These are phyloP conservation scores for Cyanoramphus novaezelandiae DNA, from an alignment of 2,113 vertebrate genomes.

Conservation along the genomic window DNA sequence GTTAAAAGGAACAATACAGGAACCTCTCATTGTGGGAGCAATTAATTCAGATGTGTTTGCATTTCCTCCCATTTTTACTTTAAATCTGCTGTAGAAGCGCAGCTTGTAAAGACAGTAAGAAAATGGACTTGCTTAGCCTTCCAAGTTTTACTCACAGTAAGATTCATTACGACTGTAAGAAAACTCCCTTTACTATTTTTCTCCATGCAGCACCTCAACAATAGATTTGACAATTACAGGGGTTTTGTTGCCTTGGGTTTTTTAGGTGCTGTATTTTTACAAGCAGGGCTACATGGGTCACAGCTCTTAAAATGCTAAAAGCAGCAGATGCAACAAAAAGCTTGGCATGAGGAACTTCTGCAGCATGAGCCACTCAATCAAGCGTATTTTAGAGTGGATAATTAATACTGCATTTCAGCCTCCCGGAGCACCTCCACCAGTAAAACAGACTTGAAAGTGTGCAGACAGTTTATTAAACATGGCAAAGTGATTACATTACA, in stretches of 20 bases:
- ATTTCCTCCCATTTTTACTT: background rate
- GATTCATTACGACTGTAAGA: background rate
- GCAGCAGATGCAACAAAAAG: background rate
- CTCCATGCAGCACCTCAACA: background rate
- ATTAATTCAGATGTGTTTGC: background rate
- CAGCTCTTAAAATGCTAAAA: background rate
- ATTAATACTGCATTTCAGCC: background rate
- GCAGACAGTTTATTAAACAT: background rate
- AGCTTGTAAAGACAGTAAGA: background rate
- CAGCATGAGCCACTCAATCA: background rate
- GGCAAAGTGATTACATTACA: background rate
- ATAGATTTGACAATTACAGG: background rate
- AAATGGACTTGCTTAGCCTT: background rate
- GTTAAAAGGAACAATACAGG: background rate
- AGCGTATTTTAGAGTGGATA: background rate
- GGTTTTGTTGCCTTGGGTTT: background rate
- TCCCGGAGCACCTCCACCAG: background rate
- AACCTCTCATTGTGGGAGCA: background rate
- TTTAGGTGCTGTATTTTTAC: background rate
- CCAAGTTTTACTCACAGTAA: background rate
- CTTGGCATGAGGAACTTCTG: background rate
- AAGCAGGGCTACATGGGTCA: background rate
- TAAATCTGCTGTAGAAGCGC: background rate
- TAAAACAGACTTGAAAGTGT: conserved; percentile 3
- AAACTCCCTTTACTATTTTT: background rate